Base-by-base conservation (phyloP, 2,113 vertebrate genomes). In the Istiophorus platypterus region DNA sequence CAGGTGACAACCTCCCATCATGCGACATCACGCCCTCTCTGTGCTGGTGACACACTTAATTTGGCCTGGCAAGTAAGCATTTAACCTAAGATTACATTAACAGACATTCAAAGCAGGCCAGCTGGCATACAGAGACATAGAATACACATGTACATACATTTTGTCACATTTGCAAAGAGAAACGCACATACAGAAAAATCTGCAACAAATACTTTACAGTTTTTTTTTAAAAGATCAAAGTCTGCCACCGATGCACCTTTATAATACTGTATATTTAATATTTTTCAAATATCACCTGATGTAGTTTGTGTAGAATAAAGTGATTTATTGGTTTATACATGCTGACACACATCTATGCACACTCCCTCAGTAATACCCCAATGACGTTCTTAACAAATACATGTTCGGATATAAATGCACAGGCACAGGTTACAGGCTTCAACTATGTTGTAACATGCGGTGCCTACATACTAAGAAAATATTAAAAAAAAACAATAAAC, bases 1-100 rank as follows among this genome's bases (percentile, higher is more conserved):
- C 80, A 91, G 89, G 89, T 93, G 92, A 91, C 93, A 91, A 90
- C 81, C 90, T 91, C 78, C 78, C 91, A 90, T 94, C 92, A 91
- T 62, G 84, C 89, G 85, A 81, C 90, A 91, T 87, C 81, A 62
- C 51, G 42, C 78, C 82, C 73, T 72, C 75, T 81, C 74, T 62
- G 65, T 62, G 76, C 73, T 31, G 75, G 73, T 82, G 58, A 78
- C 72, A 87, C 80, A 81, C 70, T 84, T 94, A 88, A 94, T 93
- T 87, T 89, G 84, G 70, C 68, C 85, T 92, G 94, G 91, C 92
- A 93, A 87, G 80, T 80, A 92, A 86, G 88, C 92, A 87, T 93
- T 92, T 92, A 90, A 93, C 90, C 85, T 88, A 88, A 75, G 69
- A 87, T 81, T 87, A 88, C 73, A 89, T 81, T 76, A 82, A 75